phyloP scores from a whole-genome alignment of 2,888 invertebrate genomes.

The Brachycybe producta region DNA sequence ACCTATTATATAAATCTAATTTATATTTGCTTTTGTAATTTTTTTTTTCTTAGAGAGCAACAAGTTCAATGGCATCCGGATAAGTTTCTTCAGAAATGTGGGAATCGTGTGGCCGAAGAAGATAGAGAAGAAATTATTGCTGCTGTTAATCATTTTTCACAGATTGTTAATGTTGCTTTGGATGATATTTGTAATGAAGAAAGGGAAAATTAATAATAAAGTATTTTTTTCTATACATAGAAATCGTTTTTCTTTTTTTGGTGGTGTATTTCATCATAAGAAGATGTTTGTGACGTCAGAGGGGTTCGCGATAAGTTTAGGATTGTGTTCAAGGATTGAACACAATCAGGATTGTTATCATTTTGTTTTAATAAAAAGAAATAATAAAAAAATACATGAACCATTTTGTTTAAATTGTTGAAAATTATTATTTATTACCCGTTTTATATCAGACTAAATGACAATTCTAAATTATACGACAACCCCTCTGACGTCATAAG shows the following conservation, averaged over 20 bases:
- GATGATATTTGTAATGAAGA: not conserved
- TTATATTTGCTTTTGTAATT: not conserved
- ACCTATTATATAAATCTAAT: too few species aligned
- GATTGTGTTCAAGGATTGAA: not conserved
- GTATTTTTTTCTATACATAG: too few species aligned
- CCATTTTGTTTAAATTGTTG: too few species aligned
- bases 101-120: not conserved
- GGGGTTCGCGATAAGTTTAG: not conserved
- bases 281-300: not conserved
- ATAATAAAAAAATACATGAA: too few species aligned
- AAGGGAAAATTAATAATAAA: too few species aligned
- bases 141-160: conserved; percentile 11
- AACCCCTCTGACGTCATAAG: too few species aligned
- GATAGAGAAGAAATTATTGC: conserved; percentile 2
- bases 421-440: too few species aligned
- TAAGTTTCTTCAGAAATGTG: conserved; percentile 6
- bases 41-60: conserved; percentile 8
- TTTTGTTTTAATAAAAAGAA: too few species aligned
- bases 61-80: conserved; percentile 14
- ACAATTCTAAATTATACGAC: too few species aligned
- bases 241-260: too few species aligned
- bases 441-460: too few species aligned
- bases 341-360: not conserved
- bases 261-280: not conserved
- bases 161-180: conserved; percentile 11